Evolutionary conservation across 2,797 vertebrate species (phyloP).

Genomic region (Coilia nasus): DNA sequence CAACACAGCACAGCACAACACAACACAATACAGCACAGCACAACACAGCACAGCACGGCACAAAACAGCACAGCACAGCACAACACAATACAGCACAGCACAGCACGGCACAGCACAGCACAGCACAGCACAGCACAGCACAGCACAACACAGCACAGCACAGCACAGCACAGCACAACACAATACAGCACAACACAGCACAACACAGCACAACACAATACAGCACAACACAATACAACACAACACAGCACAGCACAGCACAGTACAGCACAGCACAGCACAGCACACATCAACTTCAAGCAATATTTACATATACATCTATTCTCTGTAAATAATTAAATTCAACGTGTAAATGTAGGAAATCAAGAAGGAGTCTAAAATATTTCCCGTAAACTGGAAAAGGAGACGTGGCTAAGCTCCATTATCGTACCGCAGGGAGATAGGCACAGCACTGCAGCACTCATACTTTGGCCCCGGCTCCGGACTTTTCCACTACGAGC

Average conservation of each 20-base stretch:
- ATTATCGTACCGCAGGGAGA: constrained; percentile 71
- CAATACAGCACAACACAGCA: neutral
- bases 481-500: constrained; percentile 76
- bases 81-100: too few relatives aligned
- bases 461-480: constrained; percentile 66
- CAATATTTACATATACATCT: neutral
- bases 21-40: too few relatives aligned
- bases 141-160: constrained; percentile 14
- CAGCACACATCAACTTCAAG: neutral
- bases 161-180: neutral
- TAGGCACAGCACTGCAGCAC: constrained; percentile 77
- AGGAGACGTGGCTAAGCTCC: neutral
- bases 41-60: too few relatives aligned
- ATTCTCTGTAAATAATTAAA: neutral
- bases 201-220: too few relatives aligned
- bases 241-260: too few relatives aligned
- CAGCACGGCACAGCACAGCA: neutral
- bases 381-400: neutral
- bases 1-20: too few relatives aligned
- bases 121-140: constrained; percentile 18
- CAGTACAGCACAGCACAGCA: too few relatives aligned
- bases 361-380: neutral
- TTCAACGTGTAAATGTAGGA: too few relatives aligned
- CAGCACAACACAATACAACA: too few relatives aligned
- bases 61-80: too few relatives aligned